Evolutionary conservation across 2,888 invertebrate genomes (phyloP), one percentile per base, ranked within the genome.

Genomic region (Rosalia funebris): DNA sequence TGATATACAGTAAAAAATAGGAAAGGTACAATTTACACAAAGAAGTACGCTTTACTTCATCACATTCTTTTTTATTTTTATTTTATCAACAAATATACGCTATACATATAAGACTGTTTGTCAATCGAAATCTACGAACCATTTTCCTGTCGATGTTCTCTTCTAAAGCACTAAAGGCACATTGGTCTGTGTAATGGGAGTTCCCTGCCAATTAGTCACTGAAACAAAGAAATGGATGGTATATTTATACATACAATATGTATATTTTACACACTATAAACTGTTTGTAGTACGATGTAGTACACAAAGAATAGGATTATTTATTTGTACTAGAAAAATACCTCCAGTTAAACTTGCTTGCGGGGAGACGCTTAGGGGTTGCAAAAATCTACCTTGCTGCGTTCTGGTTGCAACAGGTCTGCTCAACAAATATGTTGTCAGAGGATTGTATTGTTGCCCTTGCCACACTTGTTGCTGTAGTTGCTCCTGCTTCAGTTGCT

Each of bases 401-500:
- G 4, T 14, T 37, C 11, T 14, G 14, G 12, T 37, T 14, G n/a
- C 12, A 37, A 37, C 12, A 1, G 14, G 16, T 14, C 15, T 14
- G 4, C 10, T 41, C 9, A 19, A 4, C 2, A 16, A 16, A 10
- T 19, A 2, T 20, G 39, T 17, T 2, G 39, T 45, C 3, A 53
- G 19, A 5, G 20, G 16, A 12, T 47, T 16, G 31, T 53, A 59
- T 41, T 46, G 11, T 36, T 54, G 47, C 19, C 53, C 39, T 46
- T 59, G 41, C 34, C 37, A 11, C 1, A 54, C 31, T n/a, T 54
- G 19, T 20, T 54, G 53, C 36, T 59, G 47, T 47, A 34, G 34
- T 20, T 53, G 46, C 11, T 59, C 12, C 15, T 41, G 46, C 12
- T 47, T 3, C 25, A 54, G 20, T 20, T 48, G 47, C n/a, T 47